Conservation (phyloP, 1,140 invertebrate genomes). For the Physella acuta region DNA sequence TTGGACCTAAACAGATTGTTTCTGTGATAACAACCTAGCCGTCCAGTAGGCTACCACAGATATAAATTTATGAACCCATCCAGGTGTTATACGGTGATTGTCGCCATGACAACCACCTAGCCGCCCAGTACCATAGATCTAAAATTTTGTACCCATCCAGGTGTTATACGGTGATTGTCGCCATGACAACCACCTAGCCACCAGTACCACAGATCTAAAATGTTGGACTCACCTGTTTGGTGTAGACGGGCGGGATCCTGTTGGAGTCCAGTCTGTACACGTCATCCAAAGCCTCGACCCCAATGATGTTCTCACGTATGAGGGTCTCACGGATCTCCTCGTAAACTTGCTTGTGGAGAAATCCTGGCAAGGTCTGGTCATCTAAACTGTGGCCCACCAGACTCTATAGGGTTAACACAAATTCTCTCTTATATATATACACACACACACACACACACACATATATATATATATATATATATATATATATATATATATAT, state of each 20-base stretch:
- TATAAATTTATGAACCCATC: too few relatives aligned
- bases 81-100: too few relatives aligned
- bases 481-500: slow-evolving; percentile 7
- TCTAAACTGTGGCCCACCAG: slow-evolving; percentile 25
- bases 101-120: too few relatives aligned
- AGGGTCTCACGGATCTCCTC: slow-evolving; percentile 23
- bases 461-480: neutral
- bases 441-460: neutral
- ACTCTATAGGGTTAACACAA: slow-evolving; percentile 13
- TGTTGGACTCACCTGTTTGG: slow-evolving; percentile 29
- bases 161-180: neutral
- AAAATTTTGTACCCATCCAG: too few relatives aligned
- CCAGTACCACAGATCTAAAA: too few relatives aligned
- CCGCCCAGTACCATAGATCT: too few relatives aligned
- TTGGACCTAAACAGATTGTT: too few relatives aligned
- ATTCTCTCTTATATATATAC: neutral
- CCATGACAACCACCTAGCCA: neutral
- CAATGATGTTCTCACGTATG: slow-evolving; percentile 23
- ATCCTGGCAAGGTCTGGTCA: slow-evolving; percentile 28
- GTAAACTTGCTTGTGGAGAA: slow-evolving; percentile 25
- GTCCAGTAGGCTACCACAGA: too few relatives aligned
- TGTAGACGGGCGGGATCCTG: slow-evolving; percentile 30
- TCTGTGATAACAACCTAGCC: too few relatives aligned
- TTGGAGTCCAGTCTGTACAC: slow-evolving; percentile 36
- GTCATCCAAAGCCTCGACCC: slow-evolving; percentile 33